A percentile compares a stretch with the other conserved stretches of the same genome.
These are phyloP conservation scores for Poeciliopsis turneri DNA, from an alignment of 2,797 vertebrate species.

Conservation along the genomic window DNA sequence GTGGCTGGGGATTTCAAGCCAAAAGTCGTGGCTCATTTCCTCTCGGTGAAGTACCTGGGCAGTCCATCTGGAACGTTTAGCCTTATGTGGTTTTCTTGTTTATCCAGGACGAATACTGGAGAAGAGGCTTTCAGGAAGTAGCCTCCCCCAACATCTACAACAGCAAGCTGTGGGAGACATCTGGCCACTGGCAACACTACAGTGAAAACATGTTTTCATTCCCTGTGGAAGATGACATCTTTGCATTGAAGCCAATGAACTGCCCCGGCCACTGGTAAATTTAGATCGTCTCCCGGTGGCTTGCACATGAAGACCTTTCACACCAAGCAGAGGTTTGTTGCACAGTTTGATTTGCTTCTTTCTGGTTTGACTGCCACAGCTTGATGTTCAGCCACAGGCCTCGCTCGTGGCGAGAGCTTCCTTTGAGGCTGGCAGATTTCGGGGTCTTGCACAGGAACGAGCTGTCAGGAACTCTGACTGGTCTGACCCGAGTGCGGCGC, in stretches of 20 bases:
- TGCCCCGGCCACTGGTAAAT: slow-evolving; percentile 95
- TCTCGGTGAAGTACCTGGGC: slow-evolving; percentile 19
- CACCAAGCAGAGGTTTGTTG: background rate
- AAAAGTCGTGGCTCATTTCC: slow-evolving; percentile 17
- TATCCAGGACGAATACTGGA: slow-evolving; percentile 89
- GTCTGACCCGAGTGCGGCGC: slow-evolving; percentile 90
- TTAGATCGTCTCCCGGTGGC: background rate
- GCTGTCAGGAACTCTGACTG: slow-evolving; percentile 88
- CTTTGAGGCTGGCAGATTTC: slow-evolving; percentile 92
- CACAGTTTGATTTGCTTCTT: background rate
- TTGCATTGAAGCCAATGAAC: slow-evolving; percentile 97
- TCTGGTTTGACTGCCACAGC: slow-evolving; percentile 67
- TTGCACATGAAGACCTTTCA: background rate
- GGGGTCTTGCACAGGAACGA: slow-evolving; percentile 96
- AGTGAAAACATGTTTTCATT: slow-evolving; percentile 95
- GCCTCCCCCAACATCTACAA: slow-evolving; percentile 93
- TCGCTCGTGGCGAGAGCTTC: slow-evolving; percentile 94
- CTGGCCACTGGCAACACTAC: slow-evolving; percentile 97
- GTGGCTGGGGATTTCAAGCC: slow-evolving; percentile 2
- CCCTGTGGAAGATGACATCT: slow-evolving; percentile 90
- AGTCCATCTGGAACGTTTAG: slow-evolving; percentile 4
- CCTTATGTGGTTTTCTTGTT: slow-evolving; percentile 29
- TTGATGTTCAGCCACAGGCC: slow-evolving; percentile 94
- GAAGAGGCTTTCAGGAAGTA: slow-evolving; percentile 89
- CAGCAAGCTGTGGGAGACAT: slow-evolving; percentile 93